Conservation (phyloP, 2,113 vertebrate species). For the Periophthalmus modestus region DNA sequence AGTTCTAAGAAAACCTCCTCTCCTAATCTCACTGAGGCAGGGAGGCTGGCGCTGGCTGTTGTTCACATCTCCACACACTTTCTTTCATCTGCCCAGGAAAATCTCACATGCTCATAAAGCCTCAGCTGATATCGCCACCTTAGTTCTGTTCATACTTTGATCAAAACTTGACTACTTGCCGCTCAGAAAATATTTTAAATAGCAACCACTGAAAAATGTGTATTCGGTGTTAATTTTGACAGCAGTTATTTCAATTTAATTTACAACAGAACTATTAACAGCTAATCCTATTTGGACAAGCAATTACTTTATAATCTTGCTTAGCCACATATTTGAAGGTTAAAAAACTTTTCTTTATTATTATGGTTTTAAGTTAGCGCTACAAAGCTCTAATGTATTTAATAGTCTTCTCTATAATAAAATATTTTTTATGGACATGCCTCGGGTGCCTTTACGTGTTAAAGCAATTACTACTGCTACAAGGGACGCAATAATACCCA, state of each 20-base stretch:
- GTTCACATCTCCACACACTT: conserved; percentile 44
- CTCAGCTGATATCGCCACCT: conserved; percentile 26
- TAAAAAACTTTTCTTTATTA: too few species aligned
- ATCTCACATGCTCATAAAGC: conserved; percentile 35
- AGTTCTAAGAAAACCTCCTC: conserved; percentile 56
- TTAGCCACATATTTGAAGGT: too few species aligned
- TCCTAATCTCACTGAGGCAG: conserved; percentile 61
- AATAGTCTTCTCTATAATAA: too few species aligned
- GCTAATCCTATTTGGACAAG: too few species aligned
- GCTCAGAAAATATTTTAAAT: conserved; percentile 19
- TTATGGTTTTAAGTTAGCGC: too few species aligned
- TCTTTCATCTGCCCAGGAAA: conserved; percentile 48
- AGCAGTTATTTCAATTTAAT: neutral
- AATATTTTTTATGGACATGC: too few species aligned
- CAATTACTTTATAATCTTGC: too few species aligned
- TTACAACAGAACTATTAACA: neutral
- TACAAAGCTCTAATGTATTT: too few species aligned
- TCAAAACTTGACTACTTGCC: conserved; percentile 31
- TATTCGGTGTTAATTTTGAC: neutral
- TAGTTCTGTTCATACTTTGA: conserved; percentile 28
- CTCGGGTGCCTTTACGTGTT: too few species aligned
- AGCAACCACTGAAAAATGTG: neutral
- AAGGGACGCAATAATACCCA: too few species aligned
- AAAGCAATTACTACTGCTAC: too few species aligned
- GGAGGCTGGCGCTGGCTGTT: conserved; percentile 50